Conservation (phyloP, 1,140 invertebrate genomes). For the Sitodiplosis mosellana region DNA sequence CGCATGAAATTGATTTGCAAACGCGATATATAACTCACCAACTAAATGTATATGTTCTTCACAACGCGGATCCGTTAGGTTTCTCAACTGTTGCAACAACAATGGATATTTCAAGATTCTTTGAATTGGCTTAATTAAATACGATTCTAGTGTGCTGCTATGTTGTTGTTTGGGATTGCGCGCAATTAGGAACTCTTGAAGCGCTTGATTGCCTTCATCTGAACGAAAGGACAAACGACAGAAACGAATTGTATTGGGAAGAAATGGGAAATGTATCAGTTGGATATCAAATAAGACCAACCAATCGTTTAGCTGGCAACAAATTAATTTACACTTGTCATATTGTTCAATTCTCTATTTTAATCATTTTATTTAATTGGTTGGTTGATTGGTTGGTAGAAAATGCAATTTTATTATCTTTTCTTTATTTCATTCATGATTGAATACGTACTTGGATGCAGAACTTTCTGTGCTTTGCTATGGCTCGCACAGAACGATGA, state of each 20-base stretch:
- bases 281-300: too few species aligned
- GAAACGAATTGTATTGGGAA: too few species aligned
- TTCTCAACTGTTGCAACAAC: conserved; percentile 83
- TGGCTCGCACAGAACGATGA: conserved; percentile 98
- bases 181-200: conserved; percentile 85
- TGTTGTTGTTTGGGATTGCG: conserved; percentile 91
- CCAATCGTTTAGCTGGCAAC: too few species aligned
- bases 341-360: too few species aligned
- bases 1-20: background rate
- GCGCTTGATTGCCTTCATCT: conserved; percentile 89
- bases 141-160: conserved; percentile 90
- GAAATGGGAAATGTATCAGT: too few species aligned
- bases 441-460: conserved; percentile 80
- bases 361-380: too few species aligned
- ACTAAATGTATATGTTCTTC: conserved; percentile 88
- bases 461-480: conserved; percentile 95
- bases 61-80: conserved; percentile 77
- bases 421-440: background rate
- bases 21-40: conserved; percentile 39
- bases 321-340: too few species aligned
- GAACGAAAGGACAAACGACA: too few species aligned
- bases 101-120: conserved; percentile 95
- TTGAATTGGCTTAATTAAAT: conserved; percentile 98
- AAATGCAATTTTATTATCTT: too few species aligned
- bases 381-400: too few species aligned